Conservation (phyloP, 2,888 invertebrate genomes). For the Fragum sueziense region DNA sequence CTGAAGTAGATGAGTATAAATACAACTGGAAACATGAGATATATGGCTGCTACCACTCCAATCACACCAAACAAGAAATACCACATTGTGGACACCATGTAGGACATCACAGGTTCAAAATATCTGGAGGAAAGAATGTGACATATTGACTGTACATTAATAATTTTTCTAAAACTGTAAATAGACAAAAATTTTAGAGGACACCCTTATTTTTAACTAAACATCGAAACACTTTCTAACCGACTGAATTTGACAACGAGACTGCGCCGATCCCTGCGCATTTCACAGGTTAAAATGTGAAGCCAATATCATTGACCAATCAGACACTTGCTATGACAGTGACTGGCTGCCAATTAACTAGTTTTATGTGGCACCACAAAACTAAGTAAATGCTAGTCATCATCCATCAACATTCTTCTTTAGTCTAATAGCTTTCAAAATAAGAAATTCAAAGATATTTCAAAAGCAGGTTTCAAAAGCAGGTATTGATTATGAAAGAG, state of each 20-base stretch:
- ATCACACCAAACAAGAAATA: slow-evolving; percentile 34
- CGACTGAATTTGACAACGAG: background rate
- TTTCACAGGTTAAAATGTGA: background rate
- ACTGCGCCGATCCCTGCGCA: background rate
- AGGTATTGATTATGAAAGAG: too few relatives aligned
- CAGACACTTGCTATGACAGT: too few relatives aligned
- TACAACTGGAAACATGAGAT: slow-evolving; percentile 54
- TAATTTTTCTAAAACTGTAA: background rate
- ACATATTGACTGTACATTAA: too few relatives aligned
- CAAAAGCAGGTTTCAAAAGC: too few relatives aligned
- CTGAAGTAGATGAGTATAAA: slow-evolving; percentile 64
- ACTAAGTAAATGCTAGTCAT: too few relatives aligned
- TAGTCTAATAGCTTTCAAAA: too few relatives aligned
- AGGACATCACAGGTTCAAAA: background rate
- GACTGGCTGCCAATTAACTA: too few relatives aligned
- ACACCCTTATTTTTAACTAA: background rate
- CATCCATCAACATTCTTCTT: too few relatives aligned
- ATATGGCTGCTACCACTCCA: slow-evolving; percentile 39
- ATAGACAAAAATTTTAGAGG: background rate
- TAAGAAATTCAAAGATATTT: too few relatives aligned
- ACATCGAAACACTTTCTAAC: background rate
- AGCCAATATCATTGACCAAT: too few relatives aligned
- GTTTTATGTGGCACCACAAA: too few relatives aligned
- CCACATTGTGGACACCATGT: background rate
- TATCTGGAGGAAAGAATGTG: too few relatives aligned